Evolutionary conservation across 2,113 vertebrate species (phyloP), one percentile per base, ranked within the genome.

Genomic region (Oplegnathus fasciatus): DNA sequence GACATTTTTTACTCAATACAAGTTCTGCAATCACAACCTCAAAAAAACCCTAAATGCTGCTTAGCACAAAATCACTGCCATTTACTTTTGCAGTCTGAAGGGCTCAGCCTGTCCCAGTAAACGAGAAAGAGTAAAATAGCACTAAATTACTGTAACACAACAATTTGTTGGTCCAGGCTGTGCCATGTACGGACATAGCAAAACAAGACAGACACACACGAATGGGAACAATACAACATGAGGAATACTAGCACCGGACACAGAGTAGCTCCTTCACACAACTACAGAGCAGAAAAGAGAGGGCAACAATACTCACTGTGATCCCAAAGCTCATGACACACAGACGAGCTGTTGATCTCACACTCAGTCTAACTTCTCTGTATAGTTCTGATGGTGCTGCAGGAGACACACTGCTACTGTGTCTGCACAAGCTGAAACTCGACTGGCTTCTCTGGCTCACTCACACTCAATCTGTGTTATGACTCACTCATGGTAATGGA

Each of bases 401-500:
- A 76, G 50, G 34, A 26, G 0, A 80, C 34, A 9, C 66, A 44
- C 54, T 48, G 60, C 57, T 37, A 37, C 34, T 69, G 75, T 9
- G 14, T 79, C 34, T 69, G 20, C 62, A 66, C 62, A 26, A 40
- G 50, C 85, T 80, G 84, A 80, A 80, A 74, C 72, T 83, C 10
- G 2, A 72, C 74, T 86, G 76, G 6, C 20, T 71, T 79, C 75
- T 83, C 44, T 58, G 40, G 30, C 78, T 86, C 60, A 26, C 88
- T 69, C 42, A 28, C 57, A 14, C 78, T 86, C 77, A n/a, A 28
- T 82, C 65, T 90, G 69, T 88, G 81, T 86, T 80, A 75, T 94
- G 94, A 95, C 88, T 95, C 91, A 93, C 64, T 82, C 69, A 54
- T 86, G 82, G 50, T 89, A 64, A 83, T 82, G 80, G 77, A 81